These are phyloP conservation scores for Coelinius sp. DNA, from an alignment of 2,888 invertebrate genomes.

Conservation along the genomic window DNA sequence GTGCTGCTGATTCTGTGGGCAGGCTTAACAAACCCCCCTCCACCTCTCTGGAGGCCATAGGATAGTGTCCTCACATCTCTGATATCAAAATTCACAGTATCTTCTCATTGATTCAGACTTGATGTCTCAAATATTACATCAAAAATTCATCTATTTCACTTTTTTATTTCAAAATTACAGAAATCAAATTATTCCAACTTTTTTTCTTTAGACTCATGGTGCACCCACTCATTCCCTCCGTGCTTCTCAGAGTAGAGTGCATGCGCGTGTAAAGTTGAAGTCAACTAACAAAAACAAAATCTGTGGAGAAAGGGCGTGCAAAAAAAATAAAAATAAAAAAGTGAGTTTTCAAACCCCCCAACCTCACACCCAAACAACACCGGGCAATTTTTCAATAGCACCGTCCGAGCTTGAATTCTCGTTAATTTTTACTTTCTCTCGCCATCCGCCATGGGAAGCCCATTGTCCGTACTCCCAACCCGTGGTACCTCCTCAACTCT, in stretches of 20 bases:
- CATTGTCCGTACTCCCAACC: constrained; percentile 59
- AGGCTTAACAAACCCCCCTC: constrained; percentile 60
- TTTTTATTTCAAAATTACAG: constrained; percentile 21
- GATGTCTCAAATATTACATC: constrained; percentile 39
- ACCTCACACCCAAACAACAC: constrained; percentile 51
- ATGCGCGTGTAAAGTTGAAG: neutral
- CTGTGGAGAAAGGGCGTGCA: neutral
- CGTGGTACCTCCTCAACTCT: constrained; percentile 49
- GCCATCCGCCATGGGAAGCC: constrained; percentile 60
- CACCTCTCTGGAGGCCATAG: constrained; percentile 9
- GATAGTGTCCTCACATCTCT: neutral
- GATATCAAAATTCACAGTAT: constrained; percentile 18
- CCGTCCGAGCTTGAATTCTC: constrained; percentile 69
- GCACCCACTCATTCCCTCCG: neutral
- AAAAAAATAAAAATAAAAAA: constrained; percentile 39
- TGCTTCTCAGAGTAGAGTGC: neutral
- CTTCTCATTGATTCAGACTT: constrained; percentile 55
- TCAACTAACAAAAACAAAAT: constrained; percentile 36
- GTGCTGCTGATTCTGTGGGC: constrained; percentile 63
- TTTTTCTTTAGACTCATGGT: constrained; percentile 4
- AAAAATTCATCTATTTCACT: constrained; percentile 26
- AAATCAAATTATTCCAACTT: neutral
- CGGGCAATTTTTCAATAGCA: constrained; percentile 69
- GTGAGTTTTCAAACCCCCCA: constrained; percentile 60
- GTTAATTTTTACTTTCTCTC: constrained; percentile 69